phyloP scores from a whole-genome alignment of 2,888 invertebrate genomes.

The Patella depressa region DNA sequence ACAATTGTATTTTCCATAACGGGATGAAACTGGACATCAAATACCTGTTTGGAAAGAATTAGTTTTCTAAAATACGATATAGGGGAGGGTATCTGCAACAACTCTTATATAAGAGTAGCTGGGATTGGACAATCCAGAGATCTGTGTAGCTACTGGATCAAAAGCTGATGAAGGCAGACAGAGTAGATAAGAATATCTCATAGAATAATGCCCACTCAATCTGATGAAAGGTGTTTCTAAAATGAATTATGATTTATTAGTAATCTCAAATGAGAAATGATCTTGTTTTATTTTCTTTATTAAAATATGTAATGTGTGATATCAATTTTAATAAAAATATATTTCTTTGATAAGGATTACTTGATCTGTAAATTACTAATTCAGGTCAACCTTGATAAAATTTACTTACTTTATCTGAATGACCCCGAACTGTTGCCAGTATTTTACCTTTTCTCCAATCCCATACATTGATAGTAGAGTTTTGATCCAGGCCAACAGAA shows the following conservation, averaged over 20 bases:
- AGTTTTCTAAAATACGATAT: background rate
- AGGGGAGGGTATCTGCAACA: background rate
- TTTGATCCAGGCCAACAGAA: constrained; percentile 68
- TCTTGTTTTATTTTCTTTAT: background rate
- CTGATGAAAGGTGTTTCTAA: too few species aligned
- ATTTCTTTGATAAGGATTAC: constrained; percentile 13
- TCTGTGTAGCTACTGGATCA: too few species aligned
- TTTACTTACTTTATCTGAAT: constrained; percentile 67
- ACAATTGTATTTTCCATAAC: constrained; percentile 62
- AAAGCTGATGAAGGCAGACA: too few species aligned
- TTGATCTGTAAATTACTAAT: background rate
- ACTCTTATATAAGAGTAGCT: too few species aligned
- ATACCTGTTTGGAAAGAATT: constrained; percentile 57
- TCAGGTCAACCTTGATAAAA: background rate
- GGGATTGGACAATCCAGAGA: too few species aligned
- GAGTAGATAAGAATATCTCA: too few species aligned
- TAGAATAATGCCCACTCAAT: too few species aligned
- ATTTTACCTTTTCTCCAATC: constrained; percentile 71
- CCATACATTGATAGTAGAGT: constrained; percentile 70
- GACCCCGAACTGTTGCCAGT: constrained; percentile 66
- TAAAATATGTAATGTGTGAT: background rate
- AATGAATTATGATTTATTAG: too few species aligned
- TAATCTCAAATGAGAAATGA: too few species aligned
- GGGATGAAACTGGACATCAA: constrained; percentile 69
- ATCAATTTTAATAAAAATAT: background rate